Base-by-base conservation (phyloP, 2,888 invertebrate genomes). In the Deilephila elpenor region DNA sequence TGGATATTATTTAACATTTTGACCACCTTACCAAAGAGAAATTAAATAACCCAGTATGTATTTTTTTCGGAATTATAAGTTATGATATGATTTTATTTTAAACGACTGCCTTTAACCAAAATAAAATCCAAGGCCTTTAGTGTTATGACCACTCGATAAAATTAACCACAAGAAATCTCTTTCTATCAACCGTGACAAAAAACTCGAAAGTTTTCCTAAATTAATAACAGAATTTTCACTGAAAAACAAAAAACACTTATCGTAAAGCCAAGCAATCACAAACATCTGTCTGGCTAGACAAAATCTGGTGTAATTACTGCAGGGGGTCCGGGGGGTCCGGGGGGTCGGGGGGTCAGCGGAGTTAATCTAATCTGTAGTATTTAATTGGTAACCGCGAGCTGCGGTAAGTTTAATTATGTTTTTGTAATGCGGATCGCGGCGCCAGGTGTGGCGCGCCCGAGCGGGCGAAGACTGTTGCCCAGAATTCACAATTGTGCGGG, bases 401-500 rank as follows among this genome's bases (percentile, higher is more conserved):
- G 82, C 81, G 80, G 79, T 79, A 88, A 86, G 85, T 89, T 90
- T 91, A 89, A 91, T 92, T 90, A 89, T 86, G 84, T 87, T 88
- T 85, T 87, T 86, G 84, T 84, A 82, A 80, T 80, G 83, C 51
- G 25, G 64, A 67, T 64, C 72, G 62, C 72, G 72, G 37, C 64
- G 75, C 73, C 78, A 72, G 72, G 72, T 71, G 78, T 11, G 44
- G 14, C 76, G 75, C 83, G 78, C 76, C 80, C 83, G 82, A 78
- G 84, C 80, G 51, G 19, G 37, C 34, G 64, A 37, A 37, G 59
- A 20, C 1, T 7, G 59, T 56, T 64, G 62, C 37, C 62, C 51
- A 53, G 37, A 59, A 67, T 51, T 67, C 56, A n/a, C n/a, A 29
- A 7, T 67, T 51, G 25, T 14, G 20, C 7, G 67, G 67, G 51